phyloP scores from a whole-genome alignment of 2,113 vertebrate species.

The Callionymus lyra region DNA sequence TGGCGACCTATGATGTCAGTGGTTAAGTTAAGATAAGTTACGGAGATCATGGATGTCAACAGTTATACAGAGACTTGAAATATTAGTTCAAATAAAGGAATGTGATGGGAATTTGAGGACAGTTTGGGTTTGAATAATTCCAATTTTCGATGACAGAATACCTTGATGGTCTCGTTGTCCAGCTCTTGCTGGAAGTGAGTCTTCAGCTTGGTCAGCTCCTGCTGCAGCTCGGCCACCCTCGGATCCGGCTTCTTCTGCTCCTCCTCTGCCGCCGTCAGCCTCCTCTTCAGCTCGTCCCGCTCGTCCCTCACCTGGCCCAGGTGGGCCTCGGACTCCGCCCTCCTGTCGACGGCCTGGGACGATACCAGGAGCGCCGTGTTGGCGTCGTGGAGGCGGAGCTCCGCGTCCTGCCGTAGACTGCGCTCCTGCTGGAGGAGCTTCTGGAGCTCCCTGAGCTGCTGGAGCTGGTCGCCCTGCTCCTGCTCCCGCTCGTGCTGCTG shows the following conservation, averaged over 20 bases:
- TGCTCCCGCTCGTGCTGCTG: slow-evolving; percentile 87
- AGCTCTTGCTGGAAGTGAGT: slow-evolving; percentile 76
- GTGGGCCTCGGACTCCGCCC: slow-evolving; percentile 63
- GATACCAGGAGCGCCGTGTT: slow-evolving; percentile 52
- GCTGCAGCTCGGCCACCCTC: slow-evolving; percentile 67
- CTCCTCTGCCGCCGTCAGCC: slow-evolving; percentile 57
- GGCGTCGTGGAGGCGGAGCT: slow-evolving; percentile 75
- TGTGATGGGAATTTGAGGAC: no score
- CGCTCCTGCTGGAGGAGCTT: slow-evolving; percentile 77
- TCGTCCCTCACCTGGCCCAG: slow-evolving; percentile 64
- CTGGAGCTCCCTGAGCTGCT: slow-evolving; percentile 88
- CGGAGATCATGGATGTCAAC: no score
- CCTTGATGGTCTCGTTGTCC: slow-evolving; percentile 79
- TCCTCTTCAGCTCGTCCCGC: slow-evolving; percentile 64
- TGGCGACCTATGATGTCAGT: no score
- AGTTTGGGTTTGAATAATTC: no score
- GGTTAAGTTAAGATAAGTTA: no score
- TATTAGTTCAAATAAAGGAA: no score
- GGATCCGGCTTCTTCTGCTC: slow-evolving; percentile 71
- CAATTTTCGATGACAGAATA: no score
- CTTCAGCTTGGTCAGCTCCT: slow-evolving; percentile 69
- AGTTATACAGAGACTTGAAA: no score
- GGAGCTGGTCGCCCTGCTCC: slow-evolving; percentile 80
- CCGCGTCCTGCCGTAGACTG: slow-evolving; percentile 67
- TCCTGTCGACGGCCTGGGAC: slow-evolving; percentile 52